Percentiles rank a stretch among this genome's conserved stretches.
These are phyloP conservation scores for Grammomys dolichurus DNA, from an alignment of 2,113 vertebrate genomes.

Conservation along the genomic window DNA sequence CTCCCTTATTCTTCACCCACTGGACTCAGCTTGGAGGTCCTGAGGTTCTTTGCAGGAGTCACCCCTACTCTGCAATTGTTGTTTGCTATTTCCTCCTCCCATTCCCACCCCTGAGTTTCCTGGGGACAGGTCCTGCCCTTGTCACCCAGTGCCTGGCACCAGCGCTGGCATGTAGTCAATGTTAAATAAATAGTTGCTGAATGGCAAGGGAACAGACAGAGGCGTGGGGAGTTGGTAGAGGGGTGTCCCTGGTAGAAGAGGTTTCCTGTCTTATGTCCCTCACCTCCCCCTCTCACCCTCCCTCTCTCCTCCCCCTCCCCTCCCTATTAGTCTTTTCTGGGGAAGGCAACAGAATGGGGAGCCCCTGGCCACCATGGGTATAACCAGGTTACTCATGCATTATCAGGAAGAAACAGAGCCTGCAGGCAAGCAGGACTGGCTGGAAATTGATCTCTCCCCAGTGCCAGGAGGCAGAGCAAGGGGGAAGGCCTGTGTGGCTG, in stretches of 20 bases:
- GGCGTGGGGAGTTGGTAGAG: not conserved
- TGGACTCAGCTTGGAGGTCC: not conserved
- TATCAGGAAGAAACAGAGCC: not conserved
- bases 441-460: not conserved
- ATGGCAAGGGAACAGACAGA: not conserved
- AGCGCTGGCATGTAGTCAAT: not conserved
- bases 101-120: conserved; percentile 32
- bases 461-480: not conserved
- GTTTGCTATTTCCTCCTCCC: not conserved
- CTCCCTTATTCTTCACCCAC: not conserved
- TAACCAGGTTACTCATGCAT: not conserved
- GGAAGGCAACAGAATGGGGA: not conserved
- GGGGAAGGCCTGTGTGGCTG: not conserved
- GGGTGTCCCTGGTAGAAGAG: not conserved
- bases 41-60: not conserved
- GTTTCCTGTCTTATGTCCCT: not conserved
- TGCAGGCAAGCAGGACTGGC: conserved; percentile 20
- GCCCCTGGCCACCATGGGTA: not conserved
- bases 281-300: not conserved
- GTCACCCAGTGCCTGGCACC: not conserved
- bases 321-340: not conserved
- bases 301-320: not conserved
- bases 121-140: not conserved
- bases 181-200: conserved; percentile 50
- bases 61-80: not conserved